A percentile compares a stretch with the other conserved stretches of the same genome.
Evolutionary conservation across 1,140 invertebrate species (phyloP).

Genomic region (Geopemphigus sp.): DNA sequence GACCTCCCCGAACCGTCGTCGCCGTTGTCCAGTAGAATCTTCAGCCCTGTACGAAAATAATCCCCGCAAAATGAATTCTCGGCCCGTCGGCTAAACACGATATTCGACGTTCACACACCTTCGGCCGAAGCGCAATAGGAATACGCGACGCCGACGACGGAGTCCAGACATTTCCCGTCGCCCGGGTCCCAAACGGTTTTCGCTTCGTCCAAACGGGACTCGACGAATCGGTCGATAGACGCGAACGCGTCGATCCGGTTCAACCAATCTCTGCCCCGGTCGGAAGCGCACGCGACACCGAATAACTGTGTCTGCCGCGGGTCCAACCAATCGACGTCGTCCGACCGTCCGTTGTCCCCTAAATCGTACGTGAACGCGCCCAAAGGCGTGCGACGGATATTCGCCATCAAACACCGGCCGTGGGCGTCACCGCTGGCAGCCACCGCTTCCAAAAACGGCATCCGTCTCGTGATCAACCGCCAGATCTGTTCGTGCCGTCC

Average conservation of each 20-base stretch:
- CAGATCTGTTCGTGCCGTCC: neutral
- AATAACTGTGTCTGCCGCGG: neutral
- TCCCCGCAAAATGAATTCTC: too few species aligned
- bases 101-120: too few species aligned
- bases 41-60: neutral
- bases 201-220: neutral
- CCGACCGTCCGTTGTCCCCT: neutral
- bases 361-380: neutral
- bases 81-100: too few species aligned
- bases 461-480: neutral
- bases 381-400: conserved; percentile 1
- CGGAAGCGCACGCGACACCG: neutral
- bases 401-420: neutral
- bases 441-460: neutral
- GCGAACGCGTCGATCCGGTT: neutral
- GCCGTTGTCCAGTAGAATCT: neutral
- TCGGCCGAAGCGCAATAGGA: neutral
- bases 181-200: neutral
- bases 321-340: conserved; percentile 5
- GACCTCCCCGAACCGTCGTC: neutral
- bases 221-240: neutral
- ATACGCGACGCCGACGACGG: conserved; percentile 2
- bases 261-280: neutral
- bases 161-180: neutral
- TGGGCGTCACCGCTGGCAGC: neutral